Base-by-base conservation (phyloP, 2,888 invertebrate genomes). In the Aricia artaxerxes region DNA sequence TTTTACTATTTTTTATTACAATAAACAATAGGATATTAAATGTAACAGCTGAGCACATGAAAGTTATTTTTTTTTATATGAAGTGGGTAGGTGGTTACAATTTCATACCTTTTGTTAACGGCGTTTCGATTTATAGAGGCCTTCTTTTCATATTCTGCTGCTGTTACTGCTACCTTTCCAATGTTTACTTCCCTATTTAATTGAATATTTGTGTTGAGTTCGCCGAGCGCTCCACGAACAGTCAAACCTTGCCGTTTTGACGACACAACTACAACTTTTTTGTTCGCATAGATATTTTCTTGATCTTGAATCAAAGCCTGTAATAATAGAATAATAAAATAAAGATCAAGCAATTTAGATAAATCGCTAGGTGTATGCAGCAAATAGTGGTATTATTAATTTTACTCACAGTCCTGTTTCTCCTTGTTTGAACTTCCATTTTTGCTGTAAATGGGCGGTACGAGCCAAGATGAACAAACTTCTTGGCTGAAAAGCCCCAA, bases 81-180 rank as follows among this genome's bases (percentile, higher is more conserved):
- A 75, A 40, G 73, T 44, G 73, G 73, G 53, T 57, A 40, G 64
- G 64, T 61, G 64, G 49, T 61, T 78, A 73, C 77, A 81, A 76
- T 73, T 80, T 69, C 81, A 82, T 84, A 93, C 94, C 91, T 89
- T 85, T 86, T 86, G 0, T 86, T 60, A 35, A 83, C 82, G n/a
- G 84, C 84, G 6, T 90, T 61, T 61, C 73, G 44, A 82, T 83
- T 88, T 13, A 85, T 78, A 1, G 85, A 84, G 2, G 88, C 86
- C 84, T 94, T 94, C 81, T 93, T 93, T 82, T 93, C 94, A 72
- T 87, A 90, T 78, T 94, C 93, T 0, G 90, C 88, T 24, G 90
- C 84, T 40, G 88, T 86, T 77, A 86, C 87, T 16, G 90, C 89
- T 1, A 90, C 89, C 87, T 94, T 94, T 0, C 91, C 90, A 44